Conservation (phyloP, 2,113 vertebrate genomes). For the Hippocampus barbouri region DNA sequence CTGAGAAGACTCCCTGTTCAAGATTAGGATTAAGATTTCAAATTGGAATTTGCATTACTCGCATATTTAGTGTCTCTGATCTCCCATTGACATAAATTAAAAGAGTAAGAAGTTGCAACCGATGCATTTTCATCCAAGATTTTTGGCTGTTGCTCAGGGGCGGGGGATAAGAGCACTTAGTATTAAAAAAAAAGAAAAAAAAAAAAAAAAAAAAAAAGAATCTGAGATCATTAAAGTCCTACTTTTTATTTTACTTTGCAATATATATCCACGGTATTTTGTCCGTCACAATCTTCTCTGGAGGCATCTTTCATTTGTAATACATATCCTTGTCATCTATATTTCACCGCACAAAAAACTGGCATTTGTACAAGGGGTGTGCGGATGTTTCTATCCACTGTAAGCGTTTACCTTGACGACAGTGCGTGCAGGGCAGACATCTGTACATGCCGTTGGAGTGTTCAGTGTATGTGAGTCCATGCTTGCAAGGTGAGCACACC, state of each 20-base stretch:
- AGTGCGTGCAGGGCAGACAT: conserved; percentile 73
- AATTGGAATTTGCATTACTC: neutral
- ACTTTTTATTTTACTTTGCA: too few species aligned
- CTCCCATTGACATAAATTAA: neutral
- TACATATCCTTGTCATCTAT: too few species aligned
- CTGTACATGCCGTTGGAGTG: conserved; percentile 75
- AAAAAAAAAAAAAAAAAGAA: too few species aligned
- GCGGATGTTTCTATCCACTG: neutral
- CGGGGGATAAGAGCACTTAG: too few species aligned
- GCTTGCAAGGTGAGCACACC: conserved; percentile 58
- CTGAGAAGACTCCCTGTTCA: neutral
- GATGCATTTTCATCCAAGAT: neutral
- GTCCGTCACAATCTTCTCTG: too few species aligned
- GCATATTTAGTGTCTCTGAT: neutral
- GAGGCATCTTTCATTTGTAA: too few species aligned
- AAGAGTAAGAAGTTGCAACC: too few species aligned
- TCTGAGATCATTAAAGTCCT: too few species aligned
- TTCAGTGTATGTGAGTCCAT: conserved; percentile 70
- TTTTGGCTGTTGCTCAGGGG: neutral
- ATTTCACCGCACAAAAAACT: too few species aligned
- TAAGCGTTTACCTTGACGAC: conserved; percentile 64
- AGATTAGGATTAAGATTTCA: neutral
- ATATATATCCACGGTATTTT: too few species aligned
- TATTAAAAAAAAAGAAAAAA: too few species aligned
- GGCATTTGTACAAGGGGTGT: neutral